These are phyloP conservation scores for Chaetodon trifascialis DNA, from an alignment of 2,113 vertebrate species.

Conservation along the genomic window DNA sequence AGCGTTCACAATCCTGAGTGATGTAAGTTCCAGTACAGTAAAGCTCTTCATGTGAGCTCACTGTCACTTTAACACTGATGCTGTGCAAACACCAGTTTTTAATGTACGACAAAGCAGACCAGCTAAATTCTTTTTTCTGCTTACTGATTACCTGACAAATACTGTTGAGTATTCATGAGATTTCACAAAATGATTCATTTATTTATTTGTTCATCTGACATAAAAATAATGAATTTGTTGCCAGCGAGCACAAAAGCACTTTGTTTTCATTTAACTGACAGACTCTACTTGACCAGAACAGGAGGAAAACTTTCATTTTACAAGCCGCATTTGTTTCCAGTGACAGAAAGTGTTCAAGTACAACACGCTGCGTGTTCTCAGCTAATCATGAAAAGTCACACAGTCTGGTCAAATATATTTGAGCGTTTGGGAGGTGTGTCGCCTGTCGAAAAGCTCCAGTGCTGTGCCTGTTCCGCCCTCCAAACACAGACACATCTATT, in stretches of 20 bases:
- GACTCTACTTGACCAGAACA: constrained; percentile 46
- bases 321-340: constrained; percentile 60
- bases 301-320: constrained; percentile 60
- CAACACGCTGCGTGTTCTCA: constrained; percentile 44
- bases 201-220: constrained; percentile 42
- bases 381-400: constrained; percentile 57
- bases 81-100: constrained; percentile 24
- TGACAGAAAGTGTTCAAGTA: constrained; percentile 55
- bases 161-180: constrained; percentile 16
- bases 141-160: constrained; percentile 45
- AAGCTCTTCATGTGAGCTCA: background rate
- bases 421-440: constrained; percentile 67
- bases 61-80: constrained; percentile 22
- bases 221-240: constrained; percentile 30
- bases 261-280: constrained; percentile 51
- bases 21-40: constrained; percentile 83
- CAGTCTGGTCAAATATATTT: constrained; percentile 43
- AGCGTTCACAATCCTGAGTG: constrained; percentile 94
- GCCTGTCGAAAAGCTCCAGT: constrained; percentile 65
- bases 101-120: constrained; percentile 21
- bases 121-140: constrained; percentile 12
- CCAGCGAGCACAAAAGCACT: background rate
- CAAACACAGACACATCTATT: constrained; percentile 78
- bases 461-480: constrained; percentile 65
- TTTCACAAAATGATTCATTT: constrained; percentile 20